phyloP scores from a whole-genome alignment of 1,140 invertebrate species.

The Cydia fagiglandana region DNA sequence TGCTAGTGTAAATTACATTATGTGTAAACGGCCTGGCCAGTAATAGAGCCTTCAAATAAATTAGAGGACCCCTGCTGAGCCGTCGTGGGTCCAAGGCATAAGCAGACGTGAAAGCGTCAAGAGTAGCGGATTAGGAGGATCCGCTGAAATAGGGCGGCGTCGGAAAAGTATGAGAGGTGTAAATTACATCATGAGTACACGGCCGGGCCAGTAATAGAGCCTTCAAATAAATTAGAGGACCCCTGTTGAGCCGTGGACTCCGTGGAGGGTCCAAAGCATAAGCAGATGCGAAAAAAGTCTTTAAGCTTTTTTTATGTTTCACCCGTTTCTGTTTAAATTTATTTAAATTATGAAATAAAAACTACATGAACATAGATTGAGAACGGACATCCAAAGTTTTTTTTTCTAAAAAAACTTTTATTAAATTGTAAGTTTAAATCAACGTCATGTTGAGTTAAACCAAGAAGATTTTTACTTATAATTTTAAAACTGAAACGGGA shows the following conservation, averaged over 20 bases:
- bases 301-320: no score
- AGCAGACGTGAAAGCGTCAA: neutral
- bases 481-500: no score
- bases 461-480: no score
- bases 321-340: no score
- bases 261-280: neutral
- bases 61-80: conserved; percentile 35
- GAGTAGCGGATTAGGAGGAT: no score
- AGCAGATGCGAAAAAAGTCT: no score
- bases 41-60: conserved; percentile 42
- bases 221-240: conserved; percentile 39
- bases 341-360: no score
- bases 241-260: conserved; percentile 12
- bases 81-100: conserved; percentile 2
- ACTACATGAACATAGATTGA: no score
- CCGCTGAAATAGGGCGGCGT: neutral
- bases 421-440: no score
- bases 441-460: no score
- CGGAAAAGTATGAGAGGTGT: neutral
- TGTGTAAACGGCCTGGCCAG: conserved; percentile 29
- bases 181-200: conserved; percentile 30
- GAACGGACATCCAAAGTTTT: no score
- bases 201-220: conserved; percentile 36
- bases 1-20: conserved; percentile 26
- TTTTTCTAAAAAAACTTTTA: no score